These are phyloP conservation scores for Ptychochromis oligacanthus DNA, from an alignment of 2,113 vertebrate genomes.

Conservation along the genomic window DNA sequence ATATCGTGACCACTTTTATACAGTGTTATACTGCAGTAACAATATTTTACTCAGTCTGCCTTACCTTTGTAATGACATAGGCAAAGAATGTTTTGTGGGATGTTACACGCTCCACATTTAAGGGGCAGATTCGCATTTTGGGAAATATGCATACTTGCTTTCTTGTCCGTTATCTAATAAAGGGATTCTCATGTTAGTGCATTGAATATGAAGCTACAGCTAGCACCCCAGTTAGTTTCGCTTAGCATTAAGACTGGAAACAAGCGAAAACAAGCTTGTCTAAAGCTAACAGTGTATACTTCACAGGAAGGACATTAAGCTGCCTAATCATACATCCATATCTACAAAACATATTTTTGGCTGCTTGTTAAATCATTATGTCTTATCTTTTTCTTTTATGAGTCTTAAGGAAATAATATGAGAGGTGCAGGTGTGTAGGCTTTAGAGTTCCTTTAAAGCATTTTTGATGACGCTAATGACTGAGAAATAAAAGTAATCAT, in stretches of 20 bases:
- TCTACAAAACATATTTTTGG: background rate
- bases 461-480: background rate
- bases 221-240: background rate
- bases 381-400: background rate
- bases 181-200: background rate
- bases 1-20: conserved; percentile 66
- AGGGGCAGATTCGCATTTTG: conserved; percentile 6
- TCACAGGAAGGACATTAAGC: background rate
- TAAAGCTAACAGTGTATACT: background rate
- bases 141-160: background rate
- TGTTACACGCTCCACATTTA: background rate
- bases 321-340: background rate
- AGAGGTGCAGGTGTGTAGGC: background rate
- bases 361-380: background rate
- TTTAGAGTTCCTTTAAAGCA: background rate
- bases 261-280: background rate
- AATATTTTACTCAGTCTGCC: conserved; percentile 42
- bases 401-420: background rate
- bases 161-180: background rate
- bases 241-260: background rate
- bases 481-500: background rate
- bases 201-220: background rate
- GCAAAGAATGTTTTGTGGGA: conserved; percentile 1
- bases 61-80: conserved; percentile 46
- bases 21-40: conserved; percentile 54